Conservation (phyloP, 2,113 vertebrate species). For the Heterotilapia buettikoferi region DNA sequence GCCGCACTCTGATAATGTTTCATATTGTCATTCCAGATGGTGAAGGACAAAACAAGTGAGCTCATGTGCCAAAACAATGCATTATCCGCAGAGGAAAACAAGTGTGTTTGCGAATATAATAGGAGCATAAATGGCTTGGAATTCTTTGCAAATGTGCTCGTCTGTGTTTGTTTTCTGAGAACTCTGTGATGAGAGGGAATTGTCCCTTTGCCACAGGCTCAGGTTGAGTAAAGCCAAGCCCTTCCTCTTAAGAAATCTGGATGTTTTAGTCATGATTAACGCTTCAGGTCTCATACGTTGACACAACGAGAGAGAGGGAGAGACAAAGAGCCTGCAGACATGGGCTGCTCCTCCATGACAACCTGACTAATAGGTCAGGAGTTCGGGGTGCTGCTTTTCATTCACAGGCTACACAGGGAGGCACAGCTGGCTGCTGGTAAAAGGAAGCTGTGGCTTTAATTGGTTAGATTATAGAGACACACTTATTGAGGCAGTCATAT, state of each 20-base stretch:
- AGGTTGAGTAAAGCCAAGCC: constrained; percentile 10
- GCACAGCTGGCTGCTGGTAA: not conserved
- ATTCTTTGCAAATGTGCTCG: not conserved
- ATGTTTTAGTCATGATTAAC: not conserved
- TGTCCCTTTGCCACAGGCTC: not conserved
- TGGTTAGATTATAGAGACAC: constrained; percentile 2
- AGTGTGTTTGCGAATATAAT: not conserved
- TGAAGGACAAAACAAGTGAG: not conserved
- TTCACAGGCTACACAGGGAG: not conserved
- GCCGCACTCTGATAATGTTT: not conserved
- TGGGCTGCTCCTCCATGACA: constrained; percentile 39
- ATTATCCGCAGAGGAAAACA: not conserved
- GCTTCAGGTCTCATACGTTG: not conserved
- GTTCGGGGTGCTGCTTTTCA: constrained; percentile 23
- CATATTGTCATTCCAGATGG: constrained; percentile 7
- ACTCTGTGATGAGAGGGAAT: constrained; percentile 7
- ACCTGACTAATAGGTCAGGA: constrained; percentile 49
- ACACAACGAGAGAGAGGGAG: not conserved
- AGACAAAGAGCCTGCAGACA: constrained; percentile 3
- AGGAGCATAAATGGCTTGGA: not conserved
- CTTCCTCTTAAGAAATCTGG: not conserved
- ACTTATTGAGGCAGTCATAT: not conserved
- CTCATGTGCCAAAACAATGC: not conserved
- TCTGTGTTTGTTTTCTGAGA: not conserved
- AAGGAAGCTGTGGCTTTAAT: constrained; percentile 8